These are phyloP conservation scores for Notarius quadriscutis DNA, from an alignment of 2,113 vertebrate genomes.

Conservation along the genomic window DNA sequence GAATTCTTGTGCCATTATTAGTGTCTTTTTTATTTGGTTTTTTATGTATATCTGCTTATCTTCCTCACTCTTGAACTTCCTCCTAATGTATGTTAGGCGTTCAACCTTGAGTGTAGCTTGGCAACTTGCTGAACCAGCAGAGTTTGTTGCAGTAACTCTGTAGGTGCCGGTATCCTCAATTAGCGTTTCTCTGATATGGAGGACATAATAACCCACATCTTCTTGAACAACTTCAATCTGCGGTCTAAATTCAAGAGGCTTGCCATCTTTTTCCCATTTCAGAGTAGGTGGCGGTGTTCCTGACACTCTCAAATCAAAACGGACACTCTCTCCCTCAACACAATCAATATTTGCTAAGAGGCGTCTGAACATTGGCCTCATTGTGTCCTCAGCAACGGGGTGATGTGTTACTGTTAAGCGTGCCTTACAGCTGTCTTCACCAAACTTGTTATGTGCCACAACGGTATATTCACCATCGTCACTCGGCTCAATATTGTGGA, in stretches of 20 bases:
- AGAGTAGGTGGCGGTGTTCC: conserved; percentile 81
- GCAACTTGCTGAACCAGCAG: conserved; percentile 88
- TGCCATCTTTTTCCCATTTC: conserved; percentile 94
- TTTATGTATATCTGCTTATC: conserved; percentile 83
- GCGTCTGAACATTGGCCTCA: conserved; percentile 98
- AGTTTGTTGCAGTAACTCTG: conserved; percentile 93
- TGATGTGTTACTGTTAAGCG: conserved; percentile 87
- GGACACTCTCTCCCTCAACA: conserved; percentile 86
- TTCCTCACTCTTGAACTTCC: conserved; percentile 88
- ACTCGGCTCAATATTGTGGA: conserved; percentile 82
- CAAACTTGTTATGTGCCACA: conserved; percentile 90
- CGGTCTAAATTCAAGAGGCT: conserved; percentile 81
- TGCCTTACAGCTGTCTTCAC: conserved; percentile 94
- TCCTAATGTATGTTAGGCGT: conserved; percentile 87
- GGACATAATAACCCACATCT: conserved; percentile 86
- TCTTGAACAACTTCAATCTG: conserved; percentile 89
- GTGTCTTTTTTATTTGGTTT: conserved; percentile 93
- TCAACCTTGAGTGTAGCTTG: conserved; percentile 92
- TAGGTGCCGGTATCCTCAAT: conserved; percentile 93
- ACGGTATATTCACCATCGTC: conserved; percentile 94
- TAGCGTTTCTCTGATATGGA: conserved; percentile 90
- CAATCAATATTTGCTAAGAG: conserved; percentile 92
- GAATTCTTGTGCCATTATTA: conserved; percentile 92
- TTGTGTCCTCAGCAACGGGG: conserved; percentile 81
- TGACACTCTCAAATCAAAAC: conserved; percentile 92